These are phyloP conservation scores for Bufo bufo DNA, from an alignment of 2,113 vertebrate genomes.

Conservation along the genomic window DNA sequence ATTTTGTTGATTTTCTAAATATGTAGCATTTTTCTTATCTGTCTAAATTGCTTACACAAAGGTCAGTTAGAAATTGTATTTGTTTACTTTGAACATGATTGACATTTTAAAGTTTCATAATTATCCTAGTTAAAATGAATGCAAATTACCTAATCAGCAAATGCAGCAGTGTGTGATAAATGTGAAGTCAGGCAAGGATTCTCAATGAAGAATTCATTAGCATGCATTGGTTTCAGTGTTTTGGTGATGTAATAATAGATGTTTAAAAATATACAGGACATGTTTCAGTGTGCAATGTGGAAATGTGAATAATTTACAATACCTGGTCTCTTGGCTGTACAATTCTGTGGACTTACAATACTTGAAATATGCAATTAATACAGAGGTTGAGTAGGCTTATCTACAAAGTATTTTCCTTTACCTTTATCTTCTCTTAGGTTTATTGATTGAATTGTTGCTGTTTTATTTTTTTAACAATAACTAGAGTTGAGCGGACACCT, in stretches of 20 bases:
- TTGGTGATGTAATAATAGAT: conserved; percentile 52
- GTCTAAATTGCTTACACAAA: conserved; percentile 43
- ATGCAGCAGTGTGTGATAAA: conserved; percentile 58
- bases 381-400: neutral
- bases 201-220: conserved; percentile 54
- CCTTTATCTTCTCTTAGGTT: too few species aligned
- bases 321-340: neutral
- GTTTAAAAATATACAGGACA: conserved; percentile 2
- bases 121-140: conserved; percentile 57
- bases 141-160: conserved; percentile 58
- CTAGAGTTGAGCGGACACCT: too few species aligned
- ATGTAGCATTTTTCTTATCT: conserved; percentile 15
- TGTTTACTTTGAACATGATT: conserved; percentile 59
- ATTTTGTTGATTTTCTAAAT: conserved; percentile 17
- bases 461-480: too few species aligned
- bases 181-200: conserved; percentile 56
- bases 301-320: conserved; percentile 13
- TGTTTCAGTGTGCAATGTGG: neutral
- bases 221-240: conserved; percentile 49
- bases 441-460: too few species aligned
- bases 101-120: conserved; percentile 58
- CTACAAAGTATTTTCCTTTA: too few species aligned
- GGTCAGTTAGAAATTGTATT: conserved; percentile 55
- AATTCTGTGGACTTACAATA: neutral
- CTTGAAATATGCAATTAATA: neutral